phyloP scores from a whole-genome alignment of 2,888 invertebrate species.

The Polylopha cassiicola region DNA sequence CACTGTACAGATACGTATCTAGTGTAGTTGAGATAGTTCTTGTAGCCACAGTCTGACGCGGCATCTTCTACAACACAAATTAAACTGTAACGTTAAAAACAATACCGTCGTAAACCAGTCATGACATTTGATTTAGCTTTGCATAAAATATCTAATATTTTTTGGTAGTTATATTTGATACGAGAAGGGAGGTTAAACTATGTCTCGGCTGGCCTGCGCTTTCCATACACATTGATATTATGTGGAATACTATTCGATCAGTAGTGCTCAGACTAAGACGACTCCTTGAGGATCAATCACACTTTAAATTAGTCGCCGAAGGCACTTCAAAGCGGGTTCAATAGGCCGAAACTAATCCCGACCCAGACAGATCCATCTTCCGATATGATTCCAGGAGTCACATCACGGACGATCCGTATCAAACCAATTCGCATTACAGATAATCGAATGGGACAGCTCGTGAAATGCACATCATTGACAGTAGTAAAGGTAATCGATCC shows the following conservation, averaged over 20 bases:
- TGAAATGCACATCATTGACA: conserved; percentile 21
- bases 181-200: too few relatives aligned
- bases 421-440: conserved; percentile 20
- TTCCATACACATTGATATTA: too few relatives aligned
- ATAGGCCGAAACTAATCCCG: conserved; percentile 17
- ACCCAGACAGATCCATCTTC: conserved; percentile 16
- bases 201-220: too few relatives aligned
- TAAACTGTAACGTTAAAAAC: not conserved
- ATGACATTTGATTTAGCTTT: not conserved
- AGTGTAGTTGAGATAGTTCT: conserved; percentile 12
- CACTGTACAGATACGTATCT: conserved; percentile 12
- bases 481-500: conserved; percentile 21
- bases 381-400: conserved; percentile 19
- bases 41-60: conserved; percentile 4
- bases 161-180: too few relatives aligned
- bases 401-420: conserved; percentile 16
- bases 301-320: conserved; percentile 15
- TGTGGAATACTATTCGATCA: too few relatives aligned
- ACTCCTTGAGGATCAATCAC: conserved; percentile 15
- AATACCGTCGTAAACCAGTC: not conserved
- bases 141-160: conserved; percentile 4
- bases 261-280: conserved; percentile 15
- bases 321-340: conserved; percentile 18
- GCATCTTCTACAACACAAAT: not conserved
- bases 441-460: conserved; percentile 20